Conservation (phyloP, 2,888 invertebrate species). For the Chloromyia formosa region DNA sequence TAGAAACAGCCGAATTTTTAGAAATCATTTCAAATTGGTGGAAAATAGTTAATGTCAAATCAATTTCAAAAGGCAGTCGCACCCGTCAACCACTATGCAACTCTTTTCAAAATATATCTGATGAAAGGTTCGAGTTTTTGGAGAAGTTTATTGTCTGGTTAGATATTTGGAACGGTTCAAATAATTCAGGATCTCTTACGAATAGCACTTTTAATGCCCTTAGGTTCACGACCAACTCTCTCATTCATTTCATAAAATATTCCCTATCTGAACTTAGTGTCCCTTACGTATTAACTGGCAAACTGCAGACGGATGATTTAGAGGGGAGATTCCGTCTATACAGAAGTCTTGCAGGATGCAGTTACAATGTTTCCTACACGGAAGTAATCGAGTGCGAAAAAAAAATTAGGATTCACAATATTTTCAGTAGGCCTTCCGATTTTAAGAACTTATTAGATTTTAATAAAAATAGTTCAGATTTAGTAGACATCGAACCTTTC, state of each 20-base stretch:
- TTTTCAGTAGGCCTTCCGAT: background rate
- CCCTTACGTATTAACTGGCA: background rate
- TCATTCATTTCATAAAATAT: background rate
- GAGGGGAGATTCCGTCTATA: slow-evolving; percentile 12
- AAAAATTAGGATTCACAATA: background rate
- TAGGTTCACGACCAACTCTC: background rate
- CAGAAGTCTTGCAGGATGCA: background rate
- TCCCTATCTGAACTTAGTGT: background rate
- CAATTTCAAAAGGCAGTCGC: no score
- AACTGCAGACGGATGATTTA: slow-evolving; percentile 12
- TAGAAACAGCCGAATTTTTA: background rate
- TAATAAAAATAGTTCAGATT: no score
- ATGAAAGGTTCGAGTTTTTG: background rate
- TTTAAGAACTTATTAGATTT: background rate
- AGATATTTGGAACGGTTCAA: background rate
- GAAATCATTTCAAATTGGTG: background rate
- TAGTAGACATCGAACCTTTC: no score
- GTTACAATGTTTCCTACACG: background rate
- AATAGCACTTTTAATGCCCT: background rate
- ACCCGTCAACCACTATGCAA: no score
- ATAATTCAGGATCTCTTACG: background rate
- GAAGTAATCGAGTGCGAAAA: background rate
- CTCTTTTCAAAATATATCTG: no score
- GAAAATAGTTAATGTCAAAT: background rate
- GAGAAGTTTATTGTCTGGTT: background rate